A percentile compares a stretch with the other conserved stretches of the same genome.
Evolutionary conservation across 2,113 vertebrate species (phyloP).

Genomic region (Baryphthengus martii): DNA sequence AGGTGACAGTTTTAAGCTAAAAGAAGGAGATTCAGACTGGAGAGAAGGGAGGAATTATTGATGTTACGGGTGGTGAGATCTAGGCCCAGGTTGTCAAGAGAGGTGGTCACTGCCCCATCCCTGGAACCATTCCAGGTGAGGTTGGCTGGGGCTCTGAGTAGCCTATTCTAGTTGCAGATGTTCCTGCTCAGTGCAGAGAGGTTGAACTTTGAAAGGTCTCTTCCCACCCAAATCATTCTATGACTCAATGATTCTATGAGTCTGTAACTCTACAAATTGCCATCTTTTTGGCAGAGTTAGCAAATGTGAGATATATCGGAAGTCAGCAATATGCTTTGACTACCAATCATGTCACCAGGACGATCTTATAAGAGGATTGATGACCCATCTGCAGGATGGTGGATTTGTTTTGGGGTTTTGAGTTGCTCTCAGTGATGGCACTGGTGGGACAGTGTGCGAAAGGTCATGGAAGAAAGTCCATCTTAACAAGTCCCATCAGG

Average conservation of each 20-base stretch:
- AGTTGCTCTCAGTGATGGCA: rapidly evolving
- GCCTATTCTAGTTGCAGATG: too few relatives aligned
- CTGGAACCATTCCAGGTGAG: too few relatives aligned
- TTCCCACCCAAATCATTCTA: too few relatives aligned
- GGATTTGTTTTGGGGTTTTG: background rate
- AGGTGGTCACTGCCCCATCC: too few relatives aligned
- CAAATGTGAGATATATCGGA: rapidly evolving
- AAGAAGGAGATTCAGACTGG: too few relatives aligned
- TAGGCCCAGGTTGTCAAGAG: too few relatives aligned
- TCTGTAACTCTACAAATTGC: background rate
- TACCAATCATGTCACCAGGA: rapidly evolving
- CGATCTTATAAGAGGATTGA: background rate
- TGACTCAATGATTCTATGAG: too few relatives aligned
- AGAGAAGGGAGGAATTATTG: too few relatives aligned
- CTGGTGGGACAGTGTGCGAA: background rate
- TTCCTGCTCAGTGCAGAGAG: background rate
- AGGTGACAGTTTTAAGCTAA: too few relatives aligned
- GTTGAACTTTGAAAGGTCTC: background rate
- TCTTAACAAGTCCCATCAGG: background rate
- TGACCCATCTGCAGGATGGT: background rate
- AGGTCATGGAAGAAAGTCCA: background rate
- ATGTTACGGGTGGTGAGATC: too few relatives aligned
- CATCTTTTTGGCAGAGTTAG: background rate
- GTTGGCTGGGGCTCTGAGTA: too few relatives aligned
- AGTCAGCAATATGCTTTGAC: background rate